Conservation (phyloP, 2,888 invertebrate species). For the Pristionchus japonicus region DNA sequence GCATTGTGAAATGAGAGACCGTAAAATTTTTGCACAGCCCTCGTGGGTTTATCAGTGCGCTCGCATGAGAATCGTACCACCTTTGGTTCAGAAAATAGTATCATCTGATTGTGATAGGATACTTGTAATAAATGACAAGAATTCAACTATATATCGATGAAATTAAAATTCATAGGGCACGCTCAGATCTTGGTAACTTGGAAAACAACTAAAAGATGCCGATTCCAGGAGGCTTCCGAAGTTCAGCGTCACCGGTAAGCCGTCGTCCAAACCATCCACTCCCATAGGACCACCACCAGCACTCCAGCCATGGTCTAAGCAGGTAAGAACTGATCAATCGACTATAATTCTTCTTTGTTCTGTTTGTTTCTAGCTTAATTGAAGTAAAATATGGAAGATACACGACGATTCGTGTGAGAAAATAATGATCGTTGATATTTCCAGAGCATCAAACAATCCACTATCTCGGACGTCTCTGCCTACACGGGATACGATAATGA, state of each 20-base stretch:
- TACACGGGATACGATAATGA: neutral
- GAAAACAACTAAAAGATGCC: too few relatives aligned
- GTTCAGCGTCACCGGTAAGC: constrained; percentile 29
- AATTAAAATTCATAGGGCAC: too few relatives aligned
- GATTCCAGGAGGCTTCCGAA: neutral
- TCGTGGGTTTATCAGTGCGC: too few relatives aligned
- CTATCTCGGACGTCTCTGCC: neutral
- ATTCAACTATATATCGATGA: neutral
- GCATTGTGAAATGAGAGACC: too few relatives aligned
- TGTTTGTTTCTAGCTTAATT: neutral
- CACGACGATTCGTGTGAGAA: neutral
- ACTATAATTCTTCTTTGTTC: neutral
- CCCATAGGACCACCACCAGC: neutral
- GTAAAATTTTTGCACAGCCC: too few relatives aligned
- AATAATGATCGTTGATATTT: neutral
- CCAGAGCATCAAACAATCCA: neutral
- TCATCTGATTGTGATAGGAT: neutral
- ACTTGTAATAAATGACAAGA: neutral
- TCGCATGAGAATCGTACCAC: too few relatives aligned
- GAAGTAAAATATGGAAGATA: too few relatives aligned
- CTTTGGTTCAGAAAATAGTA: too few relatives aligned
- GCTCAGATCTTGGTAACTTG: too few relatives aligned
- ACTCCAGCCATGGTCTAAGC: neutral
- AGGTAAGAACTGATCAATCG: neutral
- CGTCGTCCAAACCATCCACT: neutral